Evolutionary conservation across 2,888 invertebrate species (phyloP), one percentile per base, ranked within the genome.

Genomic region (Andrena dorsata): DNA sequence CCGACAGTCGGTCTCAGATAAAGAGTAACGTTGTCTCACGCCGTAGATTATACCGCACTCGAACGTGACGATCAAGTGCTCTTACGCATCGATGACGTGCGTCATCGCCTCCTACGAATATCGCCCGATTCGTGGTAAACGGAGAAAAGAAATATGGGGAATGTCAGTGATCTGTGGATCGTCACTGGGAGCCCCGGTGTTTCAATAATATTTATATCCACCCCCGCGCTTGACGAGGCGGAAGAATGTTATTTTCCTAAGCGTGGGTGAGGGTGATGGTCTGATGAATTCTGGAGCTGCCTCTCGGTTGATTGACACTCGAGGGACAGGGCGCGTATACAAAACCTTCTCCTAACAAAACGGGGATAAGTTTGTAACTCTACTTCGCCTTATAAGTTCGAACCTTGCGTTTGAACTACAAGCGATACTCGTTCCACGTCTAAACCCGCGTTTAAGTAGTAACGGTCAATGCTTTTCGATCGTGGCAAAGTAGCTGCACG

Each of bases 191-290:
- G n/a, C 16, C 20, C 26, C 63, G 16, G 65, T 35, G 69, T 61
- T 77, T 66, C 69, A 63, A 83, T 83, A 83, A 83, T 83, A 83
- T 83, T 83, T 83, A 78, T 70, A 51, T 35, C 66, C 41, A 68
- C 75, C 76, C 70, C 71, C 77, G 56, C 69, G 41, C 47, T 8
- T 58, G 30, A 32, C 28, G 26, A 65, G 35, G 35, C 49, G 35
- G 60, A 68, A 49, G 76, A 69, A 69, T 65, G 68, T 72, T 70
- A 41, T 83, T 83, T 82, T 73, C 73, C 63, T 30, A 72, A 56
- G 65, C 63, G 82, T 61, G 69, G 76, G 83, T n/a, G 72, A 53
- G 5, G 64, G 56, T 64, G 47, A 80, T 10, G 56, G 30, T 51
- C 74, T 0, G 65, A 64, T 58, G 35, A 73, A 32, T 56, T 28